These are phyloP conservation scores for Otolemur crassicaudatus DNA, from an alignment of 2,797 vertebrate species.

Conservation along the genomic window DNA sequence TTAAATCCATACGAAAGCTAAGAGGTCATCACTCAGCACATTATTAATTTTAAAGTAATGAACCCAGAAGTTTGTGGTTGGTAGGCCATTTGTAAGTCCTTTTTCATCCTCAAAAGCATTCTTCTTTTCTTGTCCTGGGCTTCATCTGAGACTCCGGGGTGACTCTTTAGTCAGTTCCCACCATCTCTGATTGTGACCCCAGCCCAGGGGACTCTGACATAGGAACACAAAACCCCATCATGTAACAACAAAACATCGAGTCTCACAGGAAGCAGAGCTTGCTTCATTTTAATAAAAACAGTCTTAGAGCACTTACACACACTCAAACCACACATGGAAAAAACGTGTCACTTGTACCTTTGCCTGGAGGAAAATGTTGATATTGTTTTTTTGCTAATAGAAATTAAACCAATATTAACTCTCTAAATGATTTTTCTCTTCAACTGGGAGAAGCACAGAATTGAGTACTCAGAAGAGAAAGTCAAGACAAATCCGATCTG, in stretches of 20 bases:
- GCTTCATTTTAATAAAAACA: conserved; percentile 84
- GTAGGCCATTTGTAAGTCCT: neutral
- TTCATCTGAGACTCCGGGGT: neutral
- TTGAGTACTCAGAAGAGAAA: conserved; percentile 69
- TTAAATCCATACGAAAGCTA: conserved; percentile 29
- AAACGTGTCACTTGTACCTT: conserved; percentile 81
- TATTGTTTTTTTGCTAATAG: conserved; percentile 70
- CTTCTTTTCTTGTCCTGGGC: neutral
- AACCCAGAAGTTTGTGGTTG: neutral
- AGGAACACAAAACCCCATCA: conserved; percentile 62
- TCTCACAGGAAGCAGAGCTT: conserved; percentile 80
- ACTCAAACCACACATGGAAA: conserved; percentile 79
- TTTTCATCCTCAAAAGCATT: neutral
- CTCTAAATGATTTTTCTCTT: conserved; percentile 75
- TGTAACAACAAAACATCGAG: conserved; percentile 77
- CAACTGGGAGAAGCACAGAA: conserved; percentile 45
- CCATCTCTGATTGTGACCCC: too few relatives aligned
- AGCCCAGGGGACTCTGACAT: neutral
- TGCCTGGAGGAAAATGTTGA: conserved; percentile 81
- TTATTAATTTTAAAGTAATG: conserved; percentile 38
- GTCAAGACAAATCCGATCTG: conserved; percentile 59
- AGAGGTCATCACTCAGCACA: neutral
- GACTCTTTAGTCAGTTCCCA: neutral
- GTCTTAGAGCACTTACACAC: conserved; percentile 56
- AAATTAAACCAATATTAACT: conserved; percentile 77